phyloP scores from a whole-genome alignment of 2,888 invertebrate genomes.

The Dryococelus australis region DNA sequence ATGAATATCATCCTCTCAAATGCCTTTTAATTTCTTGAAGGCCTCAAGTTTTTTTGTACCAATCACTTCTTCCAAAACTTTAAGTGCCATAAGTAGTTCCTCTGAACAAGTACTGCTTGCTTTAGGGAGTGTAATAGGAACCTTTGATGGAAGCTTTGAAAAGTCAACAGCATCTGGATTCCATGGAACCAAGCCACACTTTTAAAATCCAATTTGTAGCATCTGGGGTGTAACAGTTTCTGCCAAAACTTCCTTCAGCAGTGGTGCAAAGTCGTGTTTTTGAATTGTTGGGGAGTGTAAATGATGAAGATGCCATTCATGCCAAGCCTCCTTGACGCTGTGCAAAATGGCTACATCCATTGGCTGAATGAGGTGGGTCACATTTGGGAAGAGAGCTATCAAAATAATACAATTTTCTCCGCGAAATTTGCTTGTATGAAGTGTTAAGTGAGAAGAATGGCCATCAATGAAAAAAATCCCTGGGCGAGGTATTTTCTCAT shows the following conservation, averaged over 20 bases:
- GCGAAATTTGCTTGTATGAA: slow-evolving; percentile 56
- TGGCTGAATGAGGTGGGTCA: slow-evolving; percentile 56
- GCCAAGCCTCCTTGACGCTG: slow-evolving; percentile 53
- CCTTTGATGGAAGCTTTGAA: slow-evolving; percentile 4
- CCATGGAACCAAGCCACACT: slow-evolving; percentile 25
- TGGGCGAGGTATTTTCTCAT: slow-evolving; percentile 48
- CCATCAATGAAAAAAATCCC: slow-evolving; percentile 48
- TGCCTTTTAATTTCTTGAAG: background rate
- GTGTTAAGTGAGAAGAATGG: slow-evolving; percentile 49
- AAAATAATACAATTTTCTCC: slow-evolving; percentile 54
- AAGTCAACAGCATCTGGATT: slow-evolving; percentile 28
- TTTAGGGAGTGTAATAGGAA: no score
- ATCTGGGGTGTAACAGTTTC: background rate
- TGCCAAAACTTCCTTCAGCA: slow-evolving; percentile 35
- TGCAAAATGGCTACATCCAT: slow-evolving; percentile 51
- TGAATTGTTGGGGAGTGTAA: slow-evolving; percentile 46
- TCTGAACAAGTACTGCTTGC: background rate
- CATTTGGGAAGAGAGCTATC: slow-evolving; percentile 54
- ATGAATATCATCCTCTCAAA: background rate
- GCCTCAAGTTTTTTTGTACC: background rate
- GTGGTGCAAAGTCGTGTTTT: slow-evolving; percentile 50
- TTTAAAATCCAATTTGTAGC: slow-evolving; percentile 19
- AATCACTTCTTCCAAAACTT: background rate
- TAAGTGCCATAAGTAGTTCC: background rate
- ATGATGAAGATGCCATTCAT: slow-evolving; percentile 50